phyloP scores from a whole-genome alignment of 2,888 invertebrate species.

The Aquatica leii region DNA sequence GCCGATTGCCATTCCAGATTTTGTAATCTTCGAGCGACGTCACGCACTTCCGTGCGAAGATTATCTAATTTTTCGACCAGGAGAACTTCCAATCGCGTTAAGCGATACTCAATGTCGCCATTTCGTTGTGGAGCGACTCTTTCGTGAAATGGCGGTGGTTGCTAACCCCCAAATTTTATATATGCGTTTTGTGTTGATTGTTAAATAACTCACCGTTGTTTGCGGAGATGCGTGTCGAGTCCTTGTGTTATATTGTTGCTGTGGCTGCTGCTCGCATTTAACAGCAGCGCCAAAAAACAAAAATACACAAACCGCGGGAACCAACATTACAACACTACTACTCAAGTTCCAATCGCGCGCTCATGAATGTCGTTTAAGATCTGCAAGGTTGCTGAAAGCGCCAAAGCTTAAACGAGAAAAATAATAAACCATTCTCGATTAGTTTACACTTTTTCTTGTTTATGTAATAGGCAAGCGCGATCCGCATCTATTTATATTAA shows the following conservation, averaged over 20 bases:
- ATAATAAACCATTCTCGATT: slow-evolving; percentile 1
- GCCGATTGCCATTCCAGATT: slow-evolving; percentile 59
- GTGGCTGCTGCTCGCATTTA: too few species aligned
- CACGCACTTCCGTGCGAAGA: slow-evolving; percentile 57
- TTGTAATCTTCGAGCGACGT: slow-evolving; percentile 57
- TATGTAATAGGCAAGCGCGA: background rate
- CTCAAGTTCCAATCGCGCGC: background rate
- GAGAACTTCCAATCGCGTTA: slow-evolving; percentile 59
- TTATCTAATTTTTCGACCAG: slow-evolving; percentile 58
- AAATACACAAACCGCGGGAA: background rate
- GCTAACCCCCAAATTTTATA: background rate
- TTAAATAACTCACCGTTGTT: background rate
- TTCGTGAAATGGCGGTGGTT: background rate
- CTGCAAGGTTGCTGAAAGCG: slow-evolving; percentile 10
- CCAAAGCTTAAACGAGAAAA: slow-evolving; percentile 6
- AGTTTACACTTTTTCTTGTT: background rate
- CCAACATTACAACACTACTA: background rate
- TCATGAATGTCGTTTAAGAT: background rate
- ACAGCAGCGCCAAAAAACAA: too few species aligned
- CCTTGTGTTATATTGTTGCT: too few species aligned
- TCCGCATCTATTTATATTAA: slow-evolving; percentile 6
- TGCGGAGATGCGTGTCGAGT: too few species aligned
- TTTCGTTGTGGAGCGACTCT: background rate
- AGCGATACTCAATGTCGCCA: slow-evolving; percentile 44
- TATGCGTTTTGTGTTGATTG: background rate